Conservation (phyloP, 2,113 vertebrate genomes). For the Aspidoscelis tigris region DNA sequence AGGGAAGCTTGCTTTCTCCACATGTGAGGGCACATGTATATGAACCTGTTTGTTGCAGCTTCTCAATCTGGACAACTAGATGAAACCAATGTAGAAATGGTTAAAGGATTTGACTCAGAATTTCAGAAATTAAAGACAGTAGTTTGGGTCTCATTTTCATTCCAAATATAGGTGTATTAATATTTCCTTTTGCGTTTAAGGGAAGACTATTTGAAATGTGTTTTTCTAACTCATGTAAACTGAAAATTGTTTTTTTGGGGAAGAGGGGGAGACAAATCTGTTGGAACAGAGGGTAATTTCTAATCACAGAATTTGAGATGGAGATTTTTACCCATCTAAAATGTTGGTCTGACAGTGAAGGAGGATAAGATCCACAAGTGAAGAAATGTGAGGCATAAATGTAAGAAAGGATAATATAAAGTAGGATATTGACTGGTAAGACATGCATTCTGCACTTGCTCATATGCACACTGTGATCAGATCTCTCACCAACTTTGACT, state of each 20-base stretch:
- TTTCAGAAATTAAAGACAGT: background rate
- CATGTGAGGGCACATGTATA: background rate
- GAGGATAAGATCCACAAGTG: background rate
- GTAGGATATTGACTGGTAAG: background rate
- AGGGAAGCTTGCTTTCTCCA: constrained; percentile 50
- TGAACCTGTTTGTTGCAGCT: constrained; percentile 34
- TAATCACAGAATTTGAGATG: background rate
- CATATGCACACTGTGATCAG: background rate
- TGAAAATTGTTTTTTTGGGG: background rate
- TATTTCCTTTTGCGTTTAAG: background rate
- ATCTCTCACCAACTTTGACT: background rate
- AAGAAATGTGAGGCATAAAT: background rate
- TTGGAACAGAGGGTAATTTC: background rate
- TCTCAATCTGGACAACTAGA: background rate
- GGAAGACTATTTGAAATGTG: background rate
- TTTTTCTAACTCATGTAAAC: background rate
- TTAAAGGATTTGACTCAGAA: background rate
- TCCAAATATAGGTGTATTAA: background rate
- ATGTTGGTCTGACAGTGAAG: background rate
- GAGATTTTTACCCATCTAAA: background rate
- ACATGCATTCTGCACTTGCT: background rate
- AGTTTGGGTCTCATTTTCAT: background rate
- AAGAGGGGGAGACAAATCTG: background rate
- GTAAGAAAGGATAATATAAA: no score
- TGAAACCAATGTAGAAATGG: constrained; percentile 44